A percentile compares a stretch with the other conserved stretches of the same genome.
phyloP scores from a whole-genome alignment of 2,888 invertebrate genomes.

The Seira sanloemensis region DNA sequence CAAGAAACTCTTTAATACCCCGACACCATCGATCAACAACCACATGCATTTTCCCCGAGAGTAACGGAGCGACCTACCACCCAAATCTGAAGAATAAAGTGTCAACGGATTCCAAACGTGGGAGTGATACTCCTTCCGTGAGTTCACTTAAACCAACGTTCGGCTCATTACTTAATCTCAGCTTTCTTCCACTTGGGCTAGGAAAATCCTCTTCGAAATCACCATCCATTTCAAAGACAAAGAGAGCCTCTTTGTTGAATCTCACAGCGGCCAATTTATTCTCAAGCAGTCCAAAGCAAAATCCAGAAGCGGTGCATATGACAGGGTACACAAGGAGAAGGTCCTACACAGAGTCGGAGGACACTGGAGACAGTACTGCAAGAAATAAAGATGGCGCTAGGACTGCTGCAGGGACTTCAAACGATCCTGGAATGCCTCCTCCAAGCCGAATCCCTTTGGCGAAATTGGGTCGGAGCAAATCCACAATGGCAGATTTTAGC shows the following conservation, averaged over 20 bases:
- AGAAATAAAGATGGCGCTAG: not conserved
- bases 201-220: constrained; percentile 57
- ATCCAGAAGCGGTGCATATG: constrained; percentile 47
- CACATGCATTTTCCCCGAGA: constrained; percentile 46
- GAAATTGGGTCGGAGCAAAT: constrained; percentile 54
- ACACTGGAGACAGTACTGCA: constrained; percentile 1
- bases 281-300: constrained; percentile 18
- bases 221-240: constrained; percentile 25
- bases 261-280: constrained; percentile 44
- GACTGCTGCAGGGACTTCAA: not conserved
- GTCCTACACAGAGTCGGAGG: constrained; percentile 25
- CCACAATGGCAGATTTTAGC: constrained; percentile 48
- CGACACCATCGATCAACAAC: constrained; percentile 62
- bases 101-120: not conserved
- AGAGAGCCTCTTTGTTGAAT: constrained; percentile 43
- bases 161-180: constrained; percentile 63
- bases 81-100: not conserved
- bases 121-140: not conserved
- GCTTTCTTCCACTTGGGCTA: constrained; percentile 54
- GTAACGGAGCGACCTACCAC: not conserved
- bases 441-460: constrained; percentile 36
- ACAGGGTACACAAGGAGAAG: constrained; percentile 36
- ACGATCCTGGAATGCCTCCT: not conserved
- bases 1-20: constrained; percentile 24
- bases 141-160: constrained; percentile 40